Base-by-base conservation (phyloP, 2,113 vertebrate species). In the Corythaixoides concolor region DNA sequence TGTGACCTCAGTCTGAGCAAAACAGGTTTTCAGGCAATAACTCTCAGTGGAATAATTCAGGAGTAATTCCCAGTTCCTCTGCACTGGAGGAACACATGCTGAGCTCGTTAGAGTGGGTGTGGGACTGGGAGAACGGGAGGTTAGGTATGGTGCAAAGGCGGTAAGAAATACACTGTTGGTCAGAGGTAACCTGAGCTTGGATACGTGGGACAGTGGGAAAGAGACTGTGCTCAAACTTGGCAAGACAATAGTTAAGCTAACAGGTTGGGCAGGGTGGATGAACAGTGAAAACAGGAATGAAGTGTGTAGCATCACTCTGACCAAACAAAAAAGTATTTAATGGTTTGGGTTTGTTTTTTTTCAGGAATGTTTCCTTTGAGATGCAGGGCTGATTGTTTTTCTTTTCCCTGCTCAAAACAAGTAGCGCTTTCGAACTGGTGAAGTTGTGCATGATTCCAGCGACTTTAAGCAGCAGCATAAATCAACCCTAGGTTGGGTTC, bases 181-280 rank as follows among this genome's bases (percentile, higher is more conserved):
- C 39, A 32, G 81, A 79, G 15, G 12, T 47, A 18, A 15, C 33
- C 15, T n/a, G 63, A 55, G 30, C n/a, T 82, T 49, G 80, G 43
- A 2, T 43, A 5, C 0, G 0, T 47, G 49, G 52, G 33, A 13
- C 8, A 28, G 14, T 49, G 41, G 75, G 66, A 45, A 67, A n/a
- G 52, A 72, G 43, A 6, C 33, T 23, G 43, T n/a, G 39, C 35
- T 81, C 43, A 17, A 28, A 78, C 3, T 5, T 64, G 45, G 15
- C 24, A 55, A 41, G 45, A 45, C 10, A 21, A 19, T 24, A 47
- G 32, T 55, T 83, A 28, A 59, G 43, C 16, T 37, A 18, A 66
- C 30, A 73, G 30, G n/a, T 49, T 59, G 55, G 52, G 11, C 15
- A 60, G 68, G 52, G 47, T 52, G 47, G 63, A 8, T n/a, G 33